These are phyloP conservation scores for Dryobates pubescens DNA, from an alignment of 2,797 vertebrate genomes.

Conservation along the genomic window DNA sequence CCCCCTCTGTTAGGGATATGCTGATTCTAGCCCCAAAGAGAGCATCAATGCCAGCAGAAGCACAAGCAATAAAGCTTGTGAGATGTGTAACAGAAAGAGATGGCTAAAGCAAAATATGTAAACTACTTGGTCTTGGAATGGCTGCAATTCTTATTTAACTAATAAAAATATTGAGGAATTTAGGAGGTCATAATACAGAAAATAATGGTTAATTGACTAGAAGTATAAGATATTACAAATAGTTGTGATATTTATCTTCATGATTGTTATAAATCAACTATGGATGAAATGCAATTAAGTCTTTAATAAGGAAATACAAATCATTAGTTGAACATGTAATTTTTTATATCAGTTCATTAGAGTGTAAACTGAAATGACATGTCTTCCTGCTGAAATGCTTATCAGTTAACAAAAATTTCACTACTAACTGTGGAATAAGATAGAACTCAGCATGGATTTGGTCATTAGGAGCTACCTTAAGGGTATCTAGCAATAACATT, in stretches of 20 bases:
- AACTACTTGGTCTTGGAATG: neutral
- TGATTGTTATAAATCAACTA: conserved; percentile 30
- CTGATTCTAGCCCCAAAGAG: neutral
- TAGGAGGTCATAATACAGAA: neutral
- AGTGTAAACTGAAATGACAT: neutral
- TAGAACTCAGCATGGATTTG: neutral
- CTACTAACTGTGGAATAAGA: neutral
- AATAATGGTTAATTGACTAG: neutral
- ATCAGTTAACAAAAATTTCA: conserved; percentile 14
- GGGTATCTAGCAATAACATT: neutral
- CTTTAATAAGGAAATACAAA: conserved; percentile 23
- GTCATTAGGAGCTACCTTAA: neutral
- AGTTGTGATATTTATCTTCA: conserved; percentile 14
- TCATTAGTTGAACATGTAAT: neutral
- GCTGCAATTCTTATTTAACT: neutral
- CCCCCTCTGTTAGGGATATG: neutral
- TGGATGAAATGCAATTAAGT: conserved; percentile 25
- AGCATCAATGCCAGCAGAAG: neutral
- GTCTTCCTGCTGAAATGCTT: neutral
- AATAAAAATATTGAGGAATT: neutral
- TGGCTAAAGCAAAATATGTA: neutral
- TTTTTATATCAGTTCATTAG: conserved; percentile 35
- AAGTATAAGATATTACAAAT: neutral
- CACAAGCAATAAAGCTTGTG: neutral
- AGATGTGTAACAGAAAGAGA: neutral